Evolutionary conservation across 2,797 vertebrate species (phyloP).

Genomic region (Arctocebus calabarensis): DNA sequence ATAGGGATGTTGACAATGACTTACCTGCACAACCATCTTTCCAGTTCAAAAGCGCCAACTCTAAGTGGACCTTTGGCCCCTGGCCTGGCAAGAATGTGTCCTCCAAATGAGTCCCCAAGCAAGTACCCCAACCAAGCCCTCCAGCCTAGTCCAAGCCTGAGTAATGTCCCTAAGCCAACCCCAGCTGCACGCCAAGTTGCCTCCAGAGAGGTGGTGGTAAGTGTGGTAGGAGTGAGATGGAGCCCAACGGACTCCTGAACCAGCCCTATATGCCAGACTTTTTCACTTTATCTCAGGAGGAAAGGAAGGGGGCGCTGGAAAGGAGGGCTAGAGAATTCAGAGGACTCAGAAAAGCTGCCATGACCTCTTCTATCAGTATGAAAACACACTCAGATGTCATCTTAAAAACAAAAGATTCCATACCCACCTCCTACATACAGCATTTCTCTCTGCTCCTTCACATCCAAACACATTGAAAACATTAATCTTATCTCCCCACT

Average conservation of each 20-base stretch:
- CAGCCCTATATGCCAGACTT: rapidly evolving
- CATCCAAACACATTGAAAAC: background rate
- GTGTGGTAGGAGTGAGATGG: rapidly evolving
- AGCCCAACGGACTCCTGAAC: background rate
- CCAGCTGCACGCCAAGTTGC: background rate
- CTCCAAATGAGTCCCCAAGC: background rate
- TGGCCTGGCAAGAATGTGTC: background rate
- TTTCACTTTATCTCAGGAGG: too few relatives aligned
- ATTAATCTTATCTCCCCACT: background rate
- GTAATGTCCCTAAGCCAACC: background rate
- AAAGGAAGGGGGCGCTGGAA: rapidly evolving
- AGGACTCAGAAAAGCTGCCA: background rate
- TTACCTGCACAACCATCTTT: background rate
- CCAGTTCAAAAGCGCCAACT: background rate
- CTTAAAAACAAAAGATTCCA: background rate
- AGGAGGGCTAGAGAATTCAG: too few relatives aligned
- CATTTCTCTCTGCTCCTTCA: background rate
- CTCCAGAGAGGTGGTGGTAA: rapidly evolving
- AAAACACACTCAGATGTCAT: rapidly evolving
- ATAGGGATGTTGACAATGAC: too few relatives aligned
- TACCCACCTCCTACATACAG: background rate
- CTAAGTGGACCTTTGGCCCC: background rate
- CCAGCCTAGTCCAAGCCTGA: background rate
- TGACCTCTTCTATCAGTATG: rapidly evolving
- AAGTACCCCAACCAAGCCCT: background rate